Evolutionary conservation across 2,113 vertebrate genomes (phyloP).

Genomic region (Epinephelus fuscoguttatus): DNA sequence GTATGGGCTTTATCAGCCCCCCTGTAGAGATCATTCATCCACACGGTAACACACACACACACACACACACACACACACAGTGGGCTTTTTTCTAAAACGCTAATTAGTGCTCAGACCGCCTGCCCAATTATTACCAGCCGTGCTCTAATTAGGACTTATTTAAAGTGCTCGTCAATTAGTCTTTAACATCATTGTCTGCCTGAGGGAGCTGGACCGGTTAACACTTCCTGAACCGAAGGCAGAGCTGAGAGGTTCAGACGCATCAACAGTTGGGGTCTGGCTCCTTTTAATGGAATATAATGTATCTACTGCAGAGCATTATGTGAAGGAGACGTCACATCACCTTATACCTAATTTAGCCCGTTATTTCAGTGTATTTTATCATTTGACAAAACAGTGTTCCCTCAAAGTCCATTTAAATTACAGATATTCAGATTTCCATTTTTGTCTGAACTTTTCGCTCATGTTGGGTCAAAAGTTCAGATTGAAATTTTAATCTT

Average conservation of each 20-base stretch:
- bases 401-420: background rate
- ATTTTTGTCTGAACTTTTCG: background rate
- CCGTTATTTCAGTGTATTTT: background rate
- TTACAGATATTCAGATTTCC: background rate
- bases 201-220: conserved; percentile 65
- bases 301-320: background rate
- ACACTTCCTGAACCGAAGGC: conserved; percentile 53
- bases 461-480: background rate
- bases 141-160: conserved; percentile 92
- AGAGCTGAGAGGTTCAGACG: background rate
- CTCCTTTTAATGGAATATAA: background rate
- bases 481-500: background rate
- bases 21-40: conserved; percentile 89
- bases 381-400: background rate
- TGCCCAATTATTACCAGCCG: conserved; percentile 91
- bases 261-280: conserved; percentile 22
- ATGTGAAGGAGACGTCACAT: too few species aligned
- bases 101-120: conserved; percentile 92
- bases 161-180: conserved; percentile 90
- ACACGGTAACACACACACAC: conserved; percentile 78
- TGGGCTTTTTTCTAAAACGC: conserved; percentile 71
- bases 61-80: conserved; percentile 81
- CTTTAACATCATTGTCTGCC: conserved; percentile 85
- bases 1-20: conserved; percentile 88
- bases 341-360: background rate